Percentiles rank a stretch among this genome's conserved stretches.
These are phyloP conservation scores for Lasioglossum leucozonium DNA, from an alignment of 2,888 invertebrate genomes.

Conservation along the genomic window DNA sequence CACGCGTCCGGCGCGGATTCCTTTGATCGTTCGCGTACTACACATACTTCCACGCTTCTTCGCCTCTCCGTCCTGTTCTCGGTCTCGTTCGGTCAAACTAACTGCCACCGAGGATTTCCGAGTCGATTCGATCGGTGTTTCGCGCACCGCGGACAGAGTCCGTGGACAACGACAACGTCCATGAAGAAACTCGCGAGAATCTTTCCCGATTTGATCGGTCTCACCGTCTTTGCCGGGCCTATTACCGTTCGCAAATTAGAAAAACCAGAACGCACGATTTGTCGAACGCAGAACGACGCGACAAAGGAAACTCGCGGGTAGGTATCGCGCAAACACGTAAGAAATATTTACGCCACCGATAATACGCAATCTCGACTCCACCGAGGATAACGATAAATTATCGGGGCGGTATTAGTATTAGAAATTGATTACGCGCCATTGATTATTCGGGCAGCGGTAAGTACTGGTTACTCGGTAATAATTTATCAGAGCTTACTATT, in stretches of 20 bases:
- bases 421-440: slow-evolving; percentile 69
- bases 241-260: too few species aligned
- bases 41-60: slow-evolving; percentile 8
- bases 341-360: slow-evolving; percentile 42
- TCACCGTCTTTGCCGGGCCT: neutral
- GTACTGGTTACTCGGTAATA: slow-evolving; percentile 61
- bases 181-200: slow-evolving; percentile 32
- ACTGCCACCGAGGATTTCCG: slow-evolving; percentile 53
- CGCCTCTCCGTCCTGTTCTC: neutral
- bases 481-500: slow-evolving; percentile 69
- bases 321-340: slow-evolving; percentile 10
- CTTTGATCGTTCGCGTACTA: slow-evolving; percentile 63
- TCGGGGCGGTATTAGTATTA: slow-evolving; percentile 45
- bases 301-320: neutral
- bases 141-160: slow-evolving; percentile 8
- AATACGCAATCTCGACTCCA: slow-evolving; percentile 48
- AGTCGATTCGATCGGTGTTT: slow-evolving; percentile 48
- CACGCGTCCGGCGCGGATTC: slow-evolving; percentile 57
- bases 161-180: slow-evolving; percentile 27
- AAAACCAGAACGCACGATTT: neutral
- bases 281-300: neutral
- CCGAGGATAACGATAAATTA: slow-evolving; percentile 63
- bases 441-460: slow-evolving; percentile 62
- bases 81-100: neutral
- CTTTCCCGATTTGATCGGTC: neutral